Base-by-base conservation (phyloP, 53 echinoderm and acorn worm species). In the Antedon mediterranea region DNA sequence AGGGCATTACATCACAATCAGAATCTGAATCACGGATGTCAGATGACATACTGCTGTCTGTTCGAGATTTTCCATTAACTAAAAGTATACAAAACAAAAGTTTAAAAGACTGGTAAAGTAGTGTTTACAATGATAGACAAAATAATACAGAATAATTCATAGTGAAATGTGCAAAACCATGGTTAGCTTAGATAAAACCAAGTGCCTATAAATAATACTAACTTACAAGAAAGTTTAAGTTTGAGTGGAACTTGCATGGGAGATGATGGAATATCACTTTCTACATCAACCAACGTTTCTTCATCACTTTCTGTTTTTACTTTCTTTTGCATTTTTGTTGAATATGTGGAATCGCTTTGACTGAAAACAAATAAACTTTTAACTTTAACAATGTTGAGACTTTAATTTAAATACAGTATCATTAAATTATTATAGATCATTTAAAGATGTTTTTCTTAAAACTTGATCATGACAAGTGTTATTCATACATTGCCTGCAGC, bases 141-240 rank as follows among this genome's bases (percentile, higher is more conserved):
- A 37, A 4, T 6, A 4, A 6, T n/a, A n/a, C n/a, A n/a, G n/a
- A n/a, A n/a, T n/a, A n/a, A n/a, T n/a, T n/a, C n/a, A n/a, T n/a
- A n/a, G n/a, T n/a, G n/a, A n/a, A n/a, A n/a, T n/a, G n/a, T n/a
- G n/a, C n/a, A n/a, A n/a, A n/a, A n/a, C n/a, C n/a, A n/a, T n/a
- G n/a, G n/a, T n/a, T n/a, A n/a, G n/a, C n/a, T n/a, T n/a, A n/a
- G n/a, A n/a, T n/a, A n/a, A n/a, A n/a, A 37, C 37, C 37, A 37
- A 6, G 4, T 37, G 4, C 4, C 4, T 6, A 37, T 37, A 6
- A 37, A 37, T 4, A 2, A 29, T 14, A 0, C 43, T 32, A 43
- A 88, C 89, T 95, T 80, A 95, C 97, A 95, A 42, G 97, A 95
- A 44, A 95, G 72, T 77, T 88, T 91, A 28, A 95, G 83, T 74